A percentile compares a stretch with the other conserved stretches of the same genome.
These are phyloP conservation scores for Epinotia demarniana DNA, from an alignment of 2,888 invertebrate species.

Conservation along the genomic window DNA sequence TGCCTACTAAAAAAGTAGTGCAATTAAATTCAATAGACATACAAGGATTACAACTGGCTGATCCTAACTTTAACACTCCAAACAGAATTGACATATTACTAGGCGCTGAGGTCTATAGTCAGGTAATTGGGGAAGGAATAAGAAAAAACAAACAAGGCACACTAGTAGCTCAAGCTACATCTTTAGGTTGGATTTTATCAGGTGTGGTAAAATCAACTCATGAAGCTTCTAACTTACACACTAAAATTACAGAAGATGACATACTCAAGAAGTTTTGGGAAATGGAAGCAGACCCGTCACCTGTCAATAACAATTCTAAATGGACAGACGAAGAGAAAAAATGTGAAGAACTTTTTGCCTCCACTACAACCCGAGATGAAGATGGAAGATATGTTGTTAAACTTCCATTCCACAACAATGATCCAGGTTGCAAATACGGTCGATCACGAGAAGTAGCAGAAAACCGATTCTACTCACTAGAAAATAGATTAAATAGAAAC, in stretches of 20 bases:
- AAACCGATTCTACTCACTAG: no score
- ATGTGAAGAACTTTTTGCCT: no score
- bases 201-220: conserved; percentile 32
- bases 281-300: no score
- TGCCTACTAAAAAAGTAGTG: conserved; percentile 15
- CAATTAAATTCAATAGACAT: conserved; percentile 34
- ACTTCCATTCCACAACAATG: no score
- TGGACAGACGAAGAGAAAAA: no score
- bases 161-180: conserved; percentile 49
- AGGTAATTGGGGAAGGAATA: conserved; percentile 47
- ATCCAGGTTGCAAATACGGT: no score
- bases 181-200: conserved; percentile 51
- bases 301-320: no score
- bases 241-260: conserved; percentile 18
- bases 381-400: no score
- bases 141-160: conserved; percentile 43
- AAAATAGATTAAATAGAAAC: no score
- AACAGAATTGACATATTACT: conserved; percentile 48
- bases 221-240: conserved; percentile 17
- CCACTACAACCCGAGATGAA: no score
- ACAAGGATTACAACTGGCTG: conserved; percentile 35
- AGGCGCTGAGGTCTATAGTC: conserved; percentile 50
- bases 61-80: conserved; percentile 44
- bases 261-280: conserved; percentile 46
- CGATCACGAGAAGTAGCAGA: no score